A percentile compares a stretch with the other conserved stretches of the same genome.
phyloP scores from a whole-genome alignment of 2,888 invertebrate genomes.

The Eristalinus sepulchralis region DNA sequence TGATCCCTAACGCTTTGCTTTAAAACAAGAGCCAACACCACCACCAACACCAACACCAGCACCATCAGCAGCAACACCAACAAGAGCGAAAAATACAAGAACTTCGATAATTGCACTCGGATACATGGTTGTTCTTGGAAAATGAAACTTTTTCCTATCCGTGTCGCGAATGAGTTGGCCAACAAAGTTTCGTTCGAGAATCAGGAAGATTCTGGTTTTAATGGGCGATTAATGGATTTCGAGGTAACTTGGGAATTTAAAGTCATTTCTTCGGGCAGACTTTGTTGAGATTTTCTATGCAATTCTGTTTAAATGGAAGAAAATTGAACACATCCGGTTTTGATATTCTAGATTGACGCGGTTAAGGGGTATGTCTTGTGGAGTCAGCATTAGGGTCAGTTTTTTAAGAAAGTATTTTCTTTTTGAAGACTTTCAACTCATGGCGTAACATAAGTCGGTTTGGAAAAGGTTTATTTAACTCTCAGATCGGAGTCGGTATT shows the following conservation, averaged over 20 bases:
- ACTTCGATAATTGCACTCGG: conserved; percentile 55
- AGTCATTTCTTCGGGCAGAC: neutral
- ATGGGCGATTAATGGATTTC: conserved; percentile 60
- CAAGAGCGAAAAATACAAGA: conserved; percentile 7
- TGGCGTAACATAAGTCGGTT: no score
- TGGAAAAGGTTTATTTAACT: no score
- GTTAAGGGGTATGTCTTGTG: no score
- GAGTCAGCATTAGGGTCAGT: no score
- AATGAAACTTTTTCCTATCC: conserved; percentile 35
- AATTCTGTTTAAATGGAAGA: neutral
- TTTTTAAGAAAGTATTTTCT: no score
- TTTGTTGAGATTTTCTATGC: conserved; percentile 1
- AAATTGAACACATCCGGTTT: no score
- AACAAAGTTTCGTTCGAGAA: conserved; percentile 46
- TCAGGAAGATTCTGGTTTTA: conserved; percentile 54
- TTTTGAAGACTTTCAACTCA: no score
- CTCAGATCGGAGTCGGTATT: no score
- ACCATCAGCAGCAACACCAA: neutral
- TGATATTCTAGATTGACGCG: no score
- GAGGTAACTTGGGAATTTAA: conserved; percentile 30
- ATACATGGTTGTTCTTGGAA: conserved; percentile 27
- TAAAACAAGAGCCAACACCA: neutral
- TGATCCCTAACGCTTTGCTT: conserved; percentile 53
- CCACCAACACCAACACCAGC: neutral
- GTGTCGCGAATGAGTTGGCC: conserved; percentile 65